phyloP scores from a whole-genome alignment of 2,797 vertebrate species.

The Aphelocoma californica region DNA sequence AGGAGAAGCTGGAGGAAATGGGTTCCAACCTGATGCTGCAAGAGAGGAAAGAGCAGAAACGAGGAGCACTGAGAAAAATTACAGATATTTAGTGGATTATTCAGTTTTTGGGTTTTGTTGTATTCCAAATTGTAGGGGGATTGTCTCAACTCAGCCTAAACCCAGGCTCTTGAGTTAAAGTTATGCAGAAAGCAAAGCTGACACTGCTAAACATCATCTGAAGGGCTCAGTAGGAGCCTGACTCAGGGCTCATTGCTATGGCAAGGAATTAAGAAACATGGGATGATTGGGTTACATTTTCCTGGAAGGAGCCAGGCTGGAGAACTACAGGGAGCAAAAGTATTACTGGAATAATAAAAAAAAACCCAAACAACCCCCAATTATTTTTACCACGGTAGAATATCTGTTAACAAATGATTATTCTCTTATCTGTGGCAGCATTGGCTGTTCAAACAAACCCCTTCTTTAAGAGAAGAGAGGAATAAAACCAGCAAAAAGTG shows the following conservation, averaged over 20 bases:
- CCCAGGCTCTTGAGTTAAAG: not conserved
- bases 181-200: not conserved
- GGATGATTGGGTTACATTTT: slow-evolving; percentile 24
- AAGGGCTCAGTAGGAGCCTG: not conserved
- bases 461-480: not conserved
- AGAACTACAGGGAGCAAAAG: slow-evolving; percentile 22
- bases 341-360: not conserved
- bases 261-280: not conserved
- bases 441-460: not conserved
- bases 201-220: not conserved
- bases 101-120: accelerated
- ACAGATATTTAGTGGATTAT: not conserved
- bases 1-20: not conserved
- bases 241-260: not conserved
- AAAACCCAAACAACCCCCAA: not conserved
- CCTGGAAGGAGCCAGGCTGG: slow-evolving; percentile 26
- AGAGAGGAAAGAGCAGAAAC: accelerated
- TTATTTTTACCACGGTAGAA: not conserved
- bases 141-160: not conserved
- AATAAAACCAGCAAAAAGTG: not conserved
- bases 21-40: not conserved
- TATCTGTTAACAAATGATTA: slow-evolving; percentile 10
- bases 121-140: not conserved
- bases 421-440: not conserved
- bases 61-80: not conserved